Percentiles rank a stretch among this genome's conserved stretches.
Evolutionary conservation across 2,797 vertebrate species (phyloP).

Genomic region (Bryconaethiops microstoma): DNA sequence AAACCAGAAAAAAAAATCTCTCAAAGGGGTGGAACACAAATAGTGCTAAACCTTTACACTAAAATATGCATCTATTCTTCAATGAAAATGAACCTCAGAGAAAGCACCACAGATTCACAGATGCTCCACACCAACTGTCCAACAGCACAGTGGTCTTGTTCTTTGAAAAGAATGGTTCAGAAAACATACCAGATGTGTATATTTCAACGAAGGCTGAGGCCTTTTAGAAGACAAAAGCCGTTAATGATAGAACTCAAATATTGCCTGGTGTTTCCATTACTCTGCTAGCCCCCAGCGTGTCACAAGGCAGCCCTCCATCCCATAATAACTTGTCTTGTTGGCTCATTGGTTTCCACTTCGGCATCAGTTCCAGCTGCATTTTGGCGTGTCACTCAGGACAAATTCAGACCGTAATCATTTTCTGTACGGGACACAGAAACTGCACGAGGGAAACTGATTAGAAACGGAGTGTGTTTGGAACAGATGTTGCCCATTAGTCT

Average conservation of each 20-base stretch:
- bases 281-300: constrained; percentile 17
- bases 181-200: not conserved
- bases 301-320: constrained; percentile 27
- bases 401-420: constrained; percentile 73
- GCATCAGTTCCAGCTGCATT: constrained; percentile 64
- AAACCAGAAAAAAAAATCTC: not conserved
- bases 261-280: constrained; percentile 25
- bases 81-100: not conserved
- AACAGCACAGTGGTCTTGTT: not conserved
- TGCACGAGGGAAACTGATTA: constrained; percentile 69
- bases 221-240: not conserved
- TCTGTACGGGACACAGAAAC: constrained; percentile 69
- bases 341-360: constrained; percentile 13
- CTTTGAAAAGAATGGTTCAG: not conserved
- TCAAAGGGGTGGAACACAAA: not conserved
- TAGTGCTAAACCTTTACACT: not conserved
- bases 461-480: constrained; percentile 71
- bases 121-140: not conserved
- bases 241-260: not conserved
- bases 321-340: constrained; percentile 17
- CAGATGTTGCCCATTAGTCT: constrained; percentile 77
- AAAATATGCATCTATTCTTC: not conserved
- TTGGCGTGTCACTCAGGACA: constrained; percentile 61
- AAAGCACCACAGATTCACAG: not conserved
- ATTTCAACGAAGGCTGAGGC: not conserved